These are phyloP conservation scores for Vollenhovia emeryi DNA, from an alignment of 1,140 invertebrate genomes.

Conservation along the genomic window DNA sequence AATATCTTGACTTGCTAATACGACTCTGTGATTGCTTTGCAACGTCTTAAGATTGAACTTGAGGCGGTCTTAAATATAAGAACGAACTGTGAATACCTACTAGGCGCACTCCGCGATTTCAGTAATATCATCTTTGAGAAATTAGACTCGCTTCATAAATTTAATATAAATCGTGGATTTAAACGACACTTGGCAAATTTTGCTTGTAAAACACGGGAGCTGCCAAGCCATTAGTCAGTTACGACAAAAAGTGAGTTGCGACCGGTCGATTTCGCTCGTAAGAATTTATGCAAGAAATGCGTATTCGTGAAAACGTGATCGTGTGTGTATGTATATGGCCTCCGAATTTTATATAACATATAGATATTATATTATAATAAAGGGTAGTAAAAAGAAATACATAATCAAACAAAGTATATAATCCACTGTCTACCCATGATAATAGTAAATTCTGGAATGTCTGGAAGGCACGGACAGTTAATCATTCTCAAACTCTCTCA, in stretches of 20 bases:
- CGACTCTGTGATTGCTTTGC: too few relatives aligned
- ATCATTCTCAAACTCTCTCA: neutral
- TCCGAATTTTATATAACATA: neutral
- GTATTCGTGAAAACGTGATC: neutral
- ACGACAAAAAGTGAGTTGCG: neutral
- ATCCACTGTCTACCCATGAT: neutral
- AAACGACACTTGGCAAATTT: conserved; percentile 11
- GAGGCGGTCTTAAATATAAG: too few relatives aligned
- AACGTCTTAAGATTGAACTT: too few relatives aligned
- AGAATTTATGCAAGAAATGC: conserved; percentile 9
- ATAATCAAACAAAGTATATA: neutral
- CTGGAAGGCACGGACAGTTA: neutral
- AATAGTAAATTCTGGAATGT: conserved; percentile 3
- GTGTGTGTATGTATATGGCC: neutral
- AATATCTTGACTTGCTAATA: too few relatives aligned
- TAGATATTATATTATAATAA: conserved; percentile 7
- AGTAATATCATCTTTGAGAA: neutral
- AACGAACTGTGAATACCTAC: too few relatives aligned
- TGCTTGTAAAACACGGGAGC: conserved; percentile 23
- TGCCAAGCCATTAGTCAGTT: conserved; percentile 16
- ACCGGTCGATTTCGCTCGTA: neutral
- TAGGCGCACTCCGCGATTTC: neutral
- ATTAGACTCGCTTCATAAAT: conserved; percentile 18
- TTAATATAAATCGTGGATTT: neutral
- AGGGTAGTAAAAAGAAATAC: neutral